Evolutionary conservation across 2,113 vertebrate species (phyloP), one percentile per base, ranked within the genome.

Genomic region (Albula glossodonta): DNA sequence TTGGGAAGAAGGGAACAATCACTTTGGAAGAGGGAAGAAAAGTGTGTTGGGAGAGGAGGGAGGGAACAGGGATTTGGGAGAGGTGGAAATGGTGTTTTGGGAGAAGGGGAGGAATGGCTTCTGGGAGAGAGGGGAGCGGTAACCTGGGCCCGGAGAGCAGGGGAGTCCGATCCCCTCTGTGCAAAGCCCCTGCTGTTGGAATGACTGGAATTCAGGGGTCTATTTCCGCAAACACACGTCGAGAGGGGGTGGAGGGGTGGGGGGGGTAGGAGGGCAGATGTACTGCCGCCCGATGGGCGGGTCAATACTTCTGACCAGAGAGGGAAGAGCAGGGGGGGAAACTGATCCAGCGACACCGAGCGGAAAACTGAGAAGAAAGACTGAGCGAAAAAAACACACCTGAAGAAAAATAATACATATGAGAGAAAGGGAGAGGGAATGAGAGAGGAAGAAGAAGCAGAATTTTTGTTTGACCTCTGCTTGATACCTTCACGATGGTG

Each of bases 391-490:
- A 84, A 86, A 51, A 85, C 25, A 85, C 87, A 66, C 22, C 60
- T 15, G 48, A 6, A 84, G 79, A 49, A 63, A 60, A 53, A 41
- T 70, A 78, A 81, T 50, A 86, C 31, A 80, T 77, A 66, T 83
- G 84, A 53, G 52, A 51, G 17, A 19, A 25, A 12, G 15, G 0
- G 51, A 57, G 56, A 81, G 25, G 63, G 51, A 51, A 57, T 84
- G 78, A 66, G 51, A 80, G 81, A 66, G n/a, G 31, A 48, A 81
- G 81, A 51, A 52, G 57, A 80, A 82, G 74, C 78, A 66, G 31
- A 78, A 80, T 51, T 78, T 60, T 81, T 83, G n/a, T 88, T 87
- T 93, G 92, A 90, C 83, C 89, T 88, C 91, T 88, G 92, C 93
- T 90, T 85, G 91, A 92, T 92, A 90, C 93, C 84, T 86, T 85